Conservation (phyloP, 2,797 vertebrate genomes). For the Lithobates sylvaticus region DNA sequence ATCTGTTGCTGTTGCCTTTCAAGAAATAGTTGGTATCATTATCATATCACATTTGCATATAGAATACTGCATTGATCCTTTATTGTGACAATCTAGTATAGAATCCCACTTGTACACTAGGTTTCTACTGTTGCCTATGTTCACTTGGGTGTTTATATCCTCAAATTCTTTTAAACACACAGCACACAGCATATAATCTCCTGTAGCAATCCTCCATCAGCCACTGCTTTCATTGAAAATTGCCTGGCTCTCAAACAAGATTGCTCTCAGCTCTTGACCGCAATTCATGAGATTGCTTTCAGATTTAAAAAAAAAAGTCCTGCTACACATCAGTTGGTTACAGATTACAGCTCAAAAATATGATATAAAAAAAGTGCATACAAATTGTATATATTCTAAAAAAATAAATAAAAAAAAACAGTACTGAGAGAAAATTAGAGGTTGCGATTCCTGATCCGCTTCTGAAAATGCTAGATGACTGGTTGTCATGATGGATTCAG, state of each 20-base stretch:
- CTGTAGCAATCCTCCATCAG: constrained; percentile 12
- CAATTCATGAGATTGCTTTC: constrained; percentile 43
- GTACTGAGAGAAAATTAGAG: too few relatives aligned
- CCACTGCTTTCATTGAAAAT: constrained; percentile 37
- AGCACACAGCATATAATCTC: not conserved
- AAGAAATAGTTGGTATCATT: not conserved
- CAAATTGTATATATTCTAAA: constrained; percentile 8
- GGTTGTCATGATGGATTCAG: too few relatives aligned
- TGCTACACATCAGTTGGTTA: constrained; percentile 6
- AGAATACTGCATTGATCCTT: not conserved
- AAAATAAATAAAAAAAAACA: too few relatives aligned
- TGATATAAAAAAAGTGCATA: not conserved
- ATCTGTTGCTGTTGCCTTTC: not conserved
- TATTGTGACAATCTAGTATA: not conserved
- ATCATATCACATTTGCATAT: not conserved
- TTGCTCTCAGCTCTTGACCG: constrained; percentile 25
- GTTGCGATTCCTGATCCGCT: too few relatives aligned
- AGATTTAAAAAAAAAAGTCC: constrained; percentile 4
- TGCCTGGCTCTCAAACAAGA: constrained; percentile 27
- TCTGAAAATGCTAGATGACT: too few relatives aligned
- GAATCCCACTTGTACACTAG: not conserved
- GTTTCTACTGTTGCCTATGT: not conserved
- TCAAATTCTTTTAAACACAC: not conserved
- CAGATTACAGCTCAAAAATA: not conserved
- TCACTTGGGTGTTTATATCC: not conserved